Evolutionary conservation across 2,113 vertebrate genomes (phyloP), one percentile per base, ranked within the genome.

Genomic region (Cynocephalus volans): DNA sequence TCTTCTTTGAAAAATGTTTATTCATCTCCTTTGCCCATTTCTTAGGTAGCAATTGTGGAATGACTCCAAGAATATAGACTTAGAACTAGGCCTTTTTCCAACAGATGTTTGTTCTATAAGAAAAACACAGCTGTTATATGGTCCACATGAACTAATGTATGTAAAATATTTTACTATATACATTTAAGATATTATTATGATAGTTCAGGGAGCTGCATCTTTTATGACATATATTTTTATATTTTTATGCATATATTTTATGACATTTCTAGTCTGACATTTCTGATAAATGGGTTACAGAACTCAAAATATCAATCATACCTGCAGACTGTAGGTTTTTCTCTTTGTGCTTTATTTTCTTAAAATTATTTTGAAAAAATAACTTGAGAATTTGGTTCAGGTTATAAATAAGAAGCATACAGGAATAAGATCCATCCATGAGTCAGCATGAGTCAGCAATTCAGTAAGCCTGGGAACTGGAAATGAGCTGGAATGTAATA

Each of bases 371-470:
- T 98, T 79, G 26, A 79, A 72, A 3, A 83, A 65, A 88, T 93
- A 88, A 69, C 1, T 81, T 97, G 70, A 97, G 65, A 97, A 97
- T 88, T 90, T 96, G 48, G 64, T 85, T 97, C 48, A 97, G 95
- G 95, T 95, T 69, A 28, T 70, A 95, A 95, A 84, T 26, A 72
- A 92, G 26, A 76, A 94, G 64, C 58, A 79, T 67, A 23, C 24
- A 95, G 83, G 97, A 62, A 84, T 8, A 4, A 98, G 95, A 96
- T 19, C 0, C 88, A 75, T n/a, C 31, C 95, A 41, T 97, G 92
- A 98, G 90, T 98, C 97, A 98, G 50, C 82, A 75, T 97, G 97
- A 98, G 92, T 97, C 73, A 97, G 81, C 95, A 94, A 83, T 62
- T 97, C 93, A 93, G 64, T 85, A 96, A 88, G 83, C 96, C 96